Conservation (phyloP, 2,888 invertebrate species). For the Chrysolina americana region DNA sequence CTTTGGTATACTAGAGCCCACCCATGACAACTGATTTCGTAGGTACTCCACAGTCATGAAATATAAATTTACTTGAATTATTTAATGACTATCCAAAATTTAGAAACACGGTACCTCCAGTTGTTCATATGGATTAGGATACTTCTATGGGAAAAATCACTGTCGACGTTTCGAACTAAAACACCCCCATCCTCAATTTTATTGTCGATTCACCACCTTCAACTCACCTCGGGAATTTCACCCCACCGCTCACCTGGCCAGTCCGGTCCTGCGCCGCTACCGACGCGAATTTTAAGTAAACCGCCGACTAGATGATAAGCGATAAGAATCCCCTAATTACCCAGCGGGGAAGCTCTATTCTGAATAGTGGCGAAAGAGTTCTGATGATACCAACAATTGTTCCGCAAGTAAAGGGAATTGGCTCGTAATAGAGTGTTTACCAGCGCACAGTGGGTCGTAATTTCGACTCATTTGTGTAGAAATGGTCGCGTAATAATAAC, state of each 20-base stretch:
- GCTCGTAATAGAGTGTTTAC: slow-evolving; percentile 70
- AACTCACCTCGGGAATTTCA: neutral
- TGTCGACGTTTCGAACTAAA: too few species aligned
- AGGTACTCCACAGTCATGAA: too few species aligned
- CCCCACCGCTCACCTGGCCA: neutral
- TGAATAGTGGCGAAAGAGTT: slow-evolving; percentile 52
- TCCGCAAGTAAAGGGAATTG: slow-evolving; percentile 66
- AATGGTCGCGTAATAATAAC: slow-evolving; percentile 71
- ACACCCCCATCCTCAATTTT: too few species aligned
- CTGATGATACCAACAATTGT: slow-evolving; percentile 59
- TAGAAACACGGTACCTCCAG: too few species aligned
- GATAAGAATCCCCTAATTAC: slow-evolving; percentile 53
- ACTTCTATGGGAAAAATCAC: too few species aligned
- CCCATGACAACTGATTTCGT: too few species aligned
- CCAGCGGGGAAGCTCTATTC: slow-evolving; percentile 47
- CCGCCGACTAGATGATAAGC: slow-evolving; percentile 35
- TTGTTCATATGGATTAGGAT: too few species aligned
- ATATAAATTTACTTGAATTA: too few species aligned
- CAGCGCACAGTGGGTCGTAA: slow-evolving; percentile 70
- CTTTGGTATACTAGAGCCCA: too few species aligned
- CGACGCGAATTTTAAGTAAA: slow-evolving; percentile 17
- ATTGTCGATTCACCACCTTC: too few species aligned
- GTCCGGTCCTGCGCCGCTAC: slow-evolving; percentile 22
- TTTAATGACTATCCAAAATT: too few species aligned
- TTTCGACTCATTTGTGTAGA: slow-evolving; percentile 72